Base-by-base conservation (phyloP, 2,113 vertebrate genomes). In the Aplodontia rufa region DNA sequence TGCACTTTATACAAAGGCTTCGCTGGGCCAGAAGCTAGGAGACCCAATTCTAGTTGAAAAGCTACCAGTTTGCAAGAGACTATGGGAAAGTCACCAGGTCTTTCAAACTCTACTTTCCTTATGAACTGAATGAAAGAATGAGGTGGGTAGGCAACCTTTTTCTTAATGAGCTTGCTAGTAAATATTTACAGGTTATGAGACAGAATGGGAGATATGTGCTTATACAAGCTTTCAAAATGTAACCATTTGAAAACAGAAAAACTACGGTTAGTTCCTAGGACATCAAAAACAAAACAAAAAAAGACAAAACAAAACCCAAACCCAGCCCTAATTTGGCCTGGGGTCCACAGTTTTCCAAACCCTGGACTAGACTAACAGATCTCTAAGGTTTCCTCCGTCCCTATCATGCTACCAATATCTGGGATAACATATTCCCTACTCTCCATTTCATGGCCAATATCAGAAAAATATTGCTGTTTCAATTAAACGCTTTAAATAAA, bases 271-370 rank as follows among this genome's bases (percentile, higher is more conserved):
- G 60, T 16, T 93, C 64, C 13, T 87, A 71, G n/a, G 51, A 62
- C 68, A 86, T n/a, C 86, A 60, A 93, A 95, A 79, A 58, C 58
- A 75, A 17, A 86, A n/a, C n/a, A n/a, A n/a, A n/a, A n/a, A n/a
- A n/a, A n/a, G n/a, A n/a, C n/a, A n/a, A n/a, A n/a, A n/a, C n/a
- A n/a, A n/a, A n/a, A n/a, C n/a, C n/a, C n/a, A n/a, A n/a, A n/a
- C n/a, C n/a, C n/a, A n/a, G 80, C 40, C 79, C 5, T 47, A 17
- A 91, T 35, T 40, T 72, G 53, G 69, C 45, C 62, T 53, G 58
- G 0, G 3, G 17, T 64, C 58, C n/a, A 62, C 0, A 69, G 42
- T 45, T 68, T 86, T 72, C 37, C 60, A 78, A 35, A 6, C 37
- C 17, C 35, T 32, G 35, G 35, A 37, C 24, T 66, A 88, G 7